phyloP scores from a whole-genome alignment of 2,888 invertebrate genomes.

The Rhogogaster chlorosoma region DNA sequence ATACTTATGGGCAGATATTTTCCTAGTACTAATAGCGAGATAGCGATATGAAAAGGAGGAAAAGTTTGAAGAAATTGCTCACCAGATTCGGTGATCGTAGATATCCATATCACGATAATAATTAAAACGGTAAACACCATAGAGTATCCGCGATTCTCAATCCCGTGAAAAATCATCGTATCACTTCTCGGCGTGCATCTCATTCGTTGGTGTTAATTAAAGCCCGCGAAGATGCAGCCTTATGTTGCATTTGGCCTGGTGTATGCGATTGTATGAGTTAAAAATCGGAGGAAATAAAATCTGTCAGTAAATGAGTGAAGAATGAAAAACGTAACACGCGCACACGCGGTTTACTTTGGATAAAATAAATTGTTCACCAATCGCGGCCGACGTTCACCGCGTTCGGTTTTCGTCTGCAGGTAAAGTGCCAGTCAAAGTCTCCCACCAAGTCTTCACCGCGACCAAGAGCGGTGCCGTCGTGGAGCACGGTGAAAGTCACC shows the following conservation, averaged over 20 bases:
- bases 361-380: constrained; percentile 58
- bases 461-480: constrained; percentile 57
- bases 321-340: constrained; percentile 58
- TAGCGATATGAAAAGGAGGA: too few relatives aligned
- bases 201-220: constrained; percentile 1
- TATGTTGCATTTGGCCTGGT: not conserved
- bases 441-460: constrained; percentile 54
- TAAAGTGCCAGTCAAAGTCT: constrained; percentile 57
- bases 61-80: not conserved
- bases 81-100: constrained; percentile 28
- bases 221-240: not conserved
- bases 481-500: constrained; percentile 74
- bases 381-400: constrained; percentile 53
- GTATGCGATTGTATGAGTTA: constrained; percentile 11
- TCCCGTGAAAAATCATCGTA: constrained; percentile 37
- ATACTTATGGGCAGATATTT: not conserved
- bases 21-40: not conserved
- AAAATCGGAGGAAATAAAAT: not conserved
- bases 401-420: constrained; percentile 58
- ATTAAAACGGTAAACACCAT: not conserved
- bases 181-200: constrained; percentile 21
- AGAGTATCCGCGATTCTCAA: constrained; percentile 11
- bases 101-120: constrained; percentile 21
- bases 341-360: constrained; percentile 56
- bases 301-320: not conserved